Conservation (phyloP, 2,797 vertebrate species). For the Melanotaenia boesemani region DNA sequence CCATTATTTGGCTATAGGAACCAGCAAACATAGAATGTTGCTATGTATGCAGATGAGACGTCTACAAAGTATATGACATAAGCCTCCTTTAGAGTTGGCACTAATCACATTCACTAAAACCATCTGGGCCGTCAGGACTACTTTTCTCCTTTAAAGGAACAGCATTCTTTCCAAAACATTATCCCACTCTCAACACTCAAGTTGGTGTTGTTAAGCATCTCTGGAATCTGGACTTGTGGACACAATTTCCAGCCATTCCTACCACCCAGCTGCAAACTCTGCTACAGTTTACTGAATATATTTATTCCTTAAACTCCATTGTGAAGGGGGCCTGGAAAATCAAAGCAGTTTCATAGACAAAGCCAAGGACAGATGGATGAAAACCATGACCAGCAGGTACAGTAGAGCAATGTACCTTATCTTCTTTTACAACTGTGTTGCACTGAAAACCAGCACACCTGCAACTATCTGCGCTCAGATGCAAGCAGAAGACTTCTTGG, state of each 20-base stretch:
- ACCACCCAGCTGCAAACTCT: constrained; percentile 74
- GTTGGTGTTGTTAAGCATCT: constrained; percentile 72
- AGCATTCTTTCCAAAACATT: constrained; percentile 79
- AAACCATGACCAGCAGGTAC: constrained; percentile 55
- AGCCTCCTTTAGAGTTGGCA: constrained; percentile 69
- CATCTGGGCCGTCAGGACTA: constrained; percentile 72
- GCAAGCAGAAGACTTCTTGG: constrained; percentile 35
- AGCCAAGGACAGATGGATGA: constrained; percentile 37
- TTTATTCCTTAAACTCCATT: constrained; percentile 67
- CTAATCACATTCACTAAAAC: constrained; percentile 64
- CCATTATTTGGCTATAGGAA: constrained; percentile 22
- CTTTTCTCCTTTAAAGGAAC: constrained; percentile 67
- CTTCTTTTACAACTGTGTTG: constrained; percentile 61
- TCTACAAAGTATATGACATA: constrained; percentile 63
- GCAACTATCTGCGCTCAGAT: constrained; percentile 50
- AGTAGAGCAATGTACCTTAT: constrained; percentile 49
- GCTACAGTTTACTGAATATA: constrained; percentile 63
- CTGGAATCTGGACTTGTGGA: constrained; percentile 73
- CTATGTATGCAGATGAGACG: constrained; percentile 36
- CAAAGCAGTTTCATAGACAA: constrained; percentile 60
- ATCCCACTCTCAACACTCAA: constrained; percentile 74
- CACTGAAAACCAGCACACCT: constrained; percentile 63
- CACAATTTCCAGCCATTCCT: constrained; percentile 72
- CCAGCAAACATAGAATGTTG: constrained; percentile 24
- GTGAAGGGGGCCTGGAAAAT: constrained; percentile 65